Evolutionary conservation across 1,140 invertebrate genomes (phyloP), one percentile per base, ranked within the genome.

Genomic region (Thaumatotibia leucotreta): DNA sequence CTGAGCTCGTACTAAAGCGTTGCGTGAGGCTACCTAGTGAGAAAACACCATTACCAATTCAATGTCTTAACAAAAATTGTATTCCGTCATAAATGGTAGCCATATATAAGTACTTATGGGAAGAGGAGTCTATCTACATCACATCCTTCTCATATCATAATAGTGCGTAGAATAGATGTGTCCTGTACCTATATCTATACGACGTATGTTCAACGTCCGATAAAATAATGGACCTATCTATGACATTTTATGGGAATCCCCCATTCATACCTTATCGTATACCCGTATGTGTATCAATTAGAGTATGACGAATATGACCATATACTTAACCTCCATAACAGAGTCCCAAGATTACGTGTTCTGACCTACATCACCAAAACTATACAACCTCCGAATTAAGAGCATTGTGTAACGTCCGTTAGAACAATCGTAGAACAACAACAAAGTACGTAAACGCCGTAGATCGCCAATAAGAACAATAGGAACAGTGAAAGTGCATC

Each of bases 391-490:
- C 49, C 52, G 70, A 68, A 58, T 66, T 50, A 39, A 63, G 49
- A 62, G 49, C 45, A 69, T 78, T 82, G 76, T 67, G 70, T 75
- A 83, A 83, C 65, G 32, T 68, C 72, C 71, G 45, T 32, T 67
- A 66, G 39, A 32, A 65, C 64, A 27, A 73, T 73, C 67, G 71
- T 79, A 72, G 76, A 69, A 72, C 73, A 76, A 73, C 50, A 61
- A 67, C 49, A 77, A 76, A 39, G 70, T 66, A 64, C 68, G 50
- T 69, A 61, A 45, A 73, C 62, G 65, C 68, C 70, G 77, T 77
- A 77, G 77, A 80, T 80, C 69, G 70, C 75, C 77, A 80, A 80
- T 82, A 82, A 78, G 74, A 86, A 84, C 84, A 89, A 89, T 88
- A 64, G 74, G 65, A 72, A 69, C 62, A 82, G 87, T 83, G 83